These are phyloP conservation scores for Microplitis mediator DNA, from an alignment of 1,140 invertebrate genomes.

Conservation along the genomic window DNA sequence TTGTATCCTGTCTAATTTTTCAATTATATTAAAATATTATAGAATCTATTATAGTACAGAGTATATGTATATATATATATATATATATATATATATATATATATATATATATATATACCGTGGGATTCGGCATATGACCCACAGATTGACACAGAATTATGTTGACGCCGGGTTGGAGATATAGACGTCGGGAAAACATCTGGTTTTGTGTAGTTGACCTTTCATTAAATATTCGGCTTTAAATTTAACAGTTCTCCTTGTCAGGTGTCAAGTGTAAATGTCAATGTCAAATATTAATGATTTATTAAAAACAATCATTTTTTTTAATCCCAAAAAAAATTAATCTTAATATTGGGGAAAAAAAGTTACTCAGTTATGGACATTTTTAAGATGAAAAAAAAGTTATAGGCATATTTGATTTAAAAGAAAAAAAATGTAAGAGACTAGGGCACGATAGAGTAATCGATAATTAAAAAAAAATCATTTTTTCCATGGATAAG, in stretches of 20 bases:
- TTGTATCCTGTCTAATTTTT: too few species aligned
- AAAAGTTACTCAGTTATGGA: too few species aligned
- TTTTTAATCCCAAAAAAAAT: not conserved
- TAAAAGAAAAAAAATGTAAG: too few species aligned
- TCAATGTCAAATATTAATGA: not conserved
- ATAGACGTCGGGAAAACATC: not conserved
- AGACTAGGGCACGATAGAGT: too few species aligned
- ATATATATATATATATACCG: not conserved
- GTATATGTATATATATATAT: too few species aligned
- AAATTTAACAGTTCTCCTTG: not conserved
- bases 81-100: not conserved
- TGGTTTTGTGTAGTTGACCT: not conserved
- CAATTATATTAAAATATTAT: too few species aligned
- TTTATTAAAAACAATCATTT: not conserved
- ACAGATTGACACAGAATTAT: not conserved
- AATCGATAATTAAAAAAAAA: too few species aligned
- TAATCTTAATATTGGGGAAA: too few species aligned
- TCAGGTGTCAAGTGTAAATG: not conserved
- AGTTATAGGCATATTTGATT: too few species aligned
- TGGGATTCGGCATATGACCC: slow-evolving; percentile 2
- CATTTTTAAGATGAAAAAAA: too few species aligned
- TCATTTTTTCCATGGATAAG: too few species aligned
- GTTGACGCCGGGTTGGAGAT: not conserved
- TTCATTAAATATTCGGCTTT: not conserved
- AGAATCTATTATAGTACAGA: too few species aligned